A percentile compares a stretch with the other conserved stretches of the same genome.
These are phyloP conservation scores for Saturnia japonica DNA, from an alignment of 2,888 invertebrate species.

Conservation along the genomic window DNA sequence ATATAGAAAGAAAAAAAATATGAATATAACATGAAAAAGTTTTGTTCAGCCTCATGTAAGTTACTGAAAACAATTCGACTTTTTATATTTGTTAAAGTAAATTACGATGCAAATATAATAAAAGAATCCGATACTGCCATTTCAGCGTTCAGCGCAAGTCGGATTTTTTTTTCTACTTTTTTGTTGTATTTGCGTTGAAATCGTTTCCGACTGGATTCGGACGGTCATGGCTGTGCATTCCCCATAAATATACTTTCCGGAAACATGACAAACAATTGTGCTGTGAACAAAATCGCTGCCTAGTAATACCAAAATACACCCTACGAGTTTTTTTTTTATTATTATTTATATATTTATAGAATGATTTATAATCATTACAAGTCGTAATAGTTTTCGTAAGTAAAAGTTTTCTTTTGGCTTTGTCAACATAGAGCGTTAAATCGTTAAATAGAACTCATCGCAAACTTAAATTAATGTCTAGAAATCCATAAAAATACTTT, in stretches of 20 bases:
- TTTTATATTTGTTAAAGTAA: constrained; percentile 1
- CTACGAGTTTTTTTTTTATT: too few relatives aligned
- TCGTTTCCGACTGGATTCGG: constrained; percentile 56
- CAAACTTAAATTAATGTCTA: not conserved
- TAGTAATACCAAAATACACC: constrained; percentile 4
- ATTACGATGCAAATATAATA: constrained; percentile 9
- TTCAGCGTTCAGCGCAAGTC: constrained; percentile 18
- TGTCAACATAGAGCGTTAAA: not conserved
- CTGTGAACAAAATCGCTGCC: constrained; percentile 17
- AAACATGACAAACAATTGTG: constrained; percentile 67
- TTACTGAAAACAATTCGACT: not conserved
- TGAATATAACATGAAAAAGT: not conserved
- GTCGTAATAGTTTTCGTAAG: not conserved
- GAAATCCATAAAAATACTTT: not conserved
- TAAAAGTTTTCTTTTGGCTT: not conserved
- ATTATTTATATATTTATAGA: too few relatives aligned
- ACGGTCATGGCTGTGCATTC: constrained; percentile 49
- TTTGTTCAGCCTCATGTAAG: not conserved
- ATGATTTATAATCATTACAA: too few relatives aligned
- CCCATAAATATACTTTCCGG: constrained; percentile 62
- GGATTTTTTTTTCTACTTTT: constrained; percentile 48
- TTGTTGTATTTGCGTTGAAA: constrained; percentile 45
- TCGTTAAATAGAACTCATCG: not conserved
- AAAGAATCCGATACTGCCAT: constrained; percentile 17
- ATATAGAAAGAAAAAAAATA: not conserved